Conservation (phyloP, 2,113 vertebrate species). For the Sinocyclocheilus anshuiensis region DNA sequence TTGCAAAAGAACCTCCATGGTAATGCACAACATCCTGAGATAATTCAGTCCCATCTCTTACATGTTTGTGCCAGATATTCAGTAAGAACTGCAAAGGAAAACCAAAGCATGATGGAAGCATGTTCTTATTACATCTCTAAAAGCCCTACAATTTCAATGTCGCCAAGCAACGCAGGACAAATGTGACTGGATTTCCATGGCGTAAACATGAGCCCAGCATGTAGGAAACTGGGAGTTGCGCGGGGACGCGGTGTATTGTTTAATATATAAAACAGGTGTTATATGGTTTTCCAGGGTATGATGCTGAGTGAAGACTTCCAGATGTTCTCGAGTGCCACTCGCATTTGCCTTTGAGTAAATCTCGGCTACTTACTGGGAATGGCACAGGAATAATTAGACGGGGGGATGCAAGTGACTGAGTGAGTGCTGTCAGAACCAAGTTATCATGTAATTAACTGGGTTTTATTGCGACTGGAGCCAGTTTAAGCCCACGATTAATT, state of each 20-base stretch:
- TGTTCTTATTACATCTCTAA: background rate
- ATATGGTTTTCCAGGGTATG: constrained; percentile 50
- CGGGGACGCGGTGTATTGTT: constrained; percentile 45
- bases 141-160: background rate
- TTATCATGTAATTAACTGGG: constrained; percentile 56
- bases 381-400: constrained; percentile 51
- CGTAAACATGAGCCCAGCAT: constrained; percentile 36
- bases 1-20: background rate
- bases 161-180: background rate
- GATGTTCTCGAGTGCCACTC: constrained; percentile 51
- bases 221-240: constrained; percentile 45
- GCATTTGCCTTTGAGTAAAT: constrained; percentile 49
- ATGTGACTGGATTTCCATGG: constrained; percentile 29
- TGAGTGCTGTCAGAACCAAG: constrained; percentile 23
- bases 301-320: constrained; percentile 57
- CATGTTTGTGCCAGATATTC: background rate
- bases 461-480: constrained; percentile 60
- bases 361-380: constrained; percentile 44
- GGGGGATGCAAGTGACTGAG: constrained; percentile 33
- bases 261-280: constrained; percentile 59
- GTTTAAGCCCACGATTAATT: constrained; percentile 57
- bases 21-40: background rate
- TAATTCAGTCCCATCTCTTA: background rate
- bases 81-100: background rate
- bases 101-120: background rate